Conservation (phyloP, 1,140 invertebrate species). For the Euwallacea similis region DNA sequence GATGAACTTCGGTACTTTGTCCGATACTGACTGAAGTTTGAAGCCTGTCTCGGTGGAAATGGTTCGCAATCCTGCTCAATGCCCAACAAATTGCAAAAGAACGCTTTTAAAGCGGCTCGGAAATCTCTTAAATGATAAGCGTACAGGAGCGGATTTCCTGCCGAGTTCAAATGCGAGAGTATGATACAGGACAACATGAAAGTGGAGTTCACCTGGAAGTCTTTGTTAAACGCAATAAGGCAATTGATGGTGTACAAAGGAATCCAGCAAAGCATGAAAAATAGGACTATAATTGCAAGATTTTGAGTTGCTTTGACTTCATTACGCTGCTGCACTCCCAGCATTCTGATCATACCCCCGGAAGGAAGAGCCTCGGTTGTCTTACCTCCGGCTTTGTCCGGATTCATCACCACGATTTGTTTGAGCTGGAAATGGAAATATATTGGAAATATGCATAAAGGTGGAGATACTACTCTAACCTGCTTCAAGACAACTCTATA, state of each 20-base stretch:
- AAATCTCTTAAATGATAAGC: conserved; percentile 89
- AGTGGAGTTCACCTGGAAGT: conserved; percentile 66
- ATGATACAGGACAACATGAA: conserved; percentile 83
- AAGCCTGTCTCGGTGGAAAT: conserved; percentile 15
- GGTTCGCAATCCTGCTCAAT: conserved; percentile 38
- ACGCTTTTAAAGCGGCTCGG: conserved; percentile 69
- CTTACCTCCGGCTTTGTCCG: conserved; percentile 42
- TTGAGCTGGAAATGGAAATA: conserved; percentile 53
- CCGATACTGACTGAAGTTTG: conserved; percentile 28
- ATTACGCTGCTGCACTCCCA: conserved; percentile 78
- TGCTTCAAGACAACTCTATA: conserved; percentile 86
- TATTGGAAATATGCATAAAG: background rate
- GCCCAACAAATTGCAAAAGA: conserved; percentile 62
- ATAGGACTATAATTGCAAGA: conserved; percentile 84
- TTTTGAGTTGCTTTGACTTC: conserved; percentile 91
- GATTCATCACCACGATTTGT: conserved; percentile 63
- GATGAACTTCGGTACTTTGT: conserved; percentile 50
- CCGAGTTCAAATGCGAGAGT: conserved; percentile 85
- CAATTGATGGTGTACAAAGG: conserved; percentile 91
- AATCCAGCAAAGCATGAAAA: conserved; percentile 93
- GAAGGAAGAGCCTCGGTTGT: conserved; percentile 41
- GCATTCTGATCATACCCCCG: conserved; percentile 73
- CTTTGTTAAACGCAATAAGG: conserved; percentile 75
- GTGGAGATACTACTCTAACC: conserved; percentile 57
- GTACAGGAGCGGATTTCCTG: conserved; percentile 84